Conservation (phyloP, 2,888 invertebrate genomes). For the Caenorhabditis sp. region DNA sequence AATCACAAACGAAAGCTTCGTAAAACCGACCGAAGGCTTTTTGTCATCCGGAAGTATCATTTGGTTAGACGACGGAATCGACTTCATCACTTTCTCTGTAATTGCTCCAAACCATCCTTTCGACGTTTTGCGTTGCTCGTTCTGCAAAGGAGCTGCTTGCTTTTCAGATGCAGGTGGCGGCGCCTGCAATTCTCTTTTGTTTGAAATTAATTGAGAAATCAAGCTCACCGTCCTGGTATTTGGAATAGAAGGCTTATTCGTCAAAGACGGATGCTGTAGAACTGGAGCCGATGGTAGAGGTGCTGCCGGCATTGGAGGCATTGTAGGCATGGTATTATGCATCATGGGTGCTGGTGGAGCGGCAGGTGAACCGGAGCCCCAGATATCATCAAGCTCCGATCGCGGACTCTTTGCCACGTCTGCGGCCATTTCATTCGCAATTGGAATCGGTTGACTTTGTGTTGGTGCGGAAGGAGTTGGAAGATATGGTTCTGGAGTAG, state of each 20-base stretch:
- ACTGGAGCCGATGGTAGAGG: background rate
- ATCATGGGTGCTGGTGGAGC: background rate
- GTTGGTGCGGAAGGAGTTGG: conserved; percentile 4
- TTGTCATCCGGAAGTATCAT: conserved; percentile 77
- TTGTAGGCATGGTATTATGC: background rate
- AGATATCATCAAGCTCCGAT: conserved; percentile 43
- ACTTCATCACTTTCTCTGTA: conserved; percentile 54
- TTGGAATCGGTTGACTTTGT: conserved; percentile 13
- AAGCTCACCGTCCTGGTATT: conserved; percentile 33
- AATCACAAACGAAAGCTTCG: background rate
- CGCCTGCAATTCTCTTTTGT: too few species aligned
- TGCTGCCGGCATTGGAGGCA: background rate
- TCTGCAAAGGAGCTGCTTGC: background rate
- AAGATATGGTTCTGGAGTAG: background rate
- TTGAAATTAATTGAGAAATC: too few species aligned
- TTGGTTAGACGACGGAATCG: conserved; percentile 66
- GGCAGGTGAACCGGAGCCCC: conserved; percentile 12
- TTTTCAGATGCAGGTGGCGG: conserved; percentile 12
- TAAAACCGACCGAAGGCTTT: conserved; percentile 62
- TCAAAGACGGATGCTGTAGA: background rate
- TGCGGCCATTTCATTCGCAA: conserved; percentile 2
- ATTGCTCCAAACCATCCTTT: conserved; percentile 53
- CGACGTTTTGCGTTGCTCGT: conserved; percentile 15
- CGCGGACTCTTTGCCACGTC: conserved; percentile 34
- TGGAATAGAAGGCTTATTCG: conserved; percentile 26